A percentile compares a stretch with the other conserved stretches of the same genome.
phyloP scores from a whole-genome alignment of 2,113 vertebrate species.

The Procavia capensis region DNA sequence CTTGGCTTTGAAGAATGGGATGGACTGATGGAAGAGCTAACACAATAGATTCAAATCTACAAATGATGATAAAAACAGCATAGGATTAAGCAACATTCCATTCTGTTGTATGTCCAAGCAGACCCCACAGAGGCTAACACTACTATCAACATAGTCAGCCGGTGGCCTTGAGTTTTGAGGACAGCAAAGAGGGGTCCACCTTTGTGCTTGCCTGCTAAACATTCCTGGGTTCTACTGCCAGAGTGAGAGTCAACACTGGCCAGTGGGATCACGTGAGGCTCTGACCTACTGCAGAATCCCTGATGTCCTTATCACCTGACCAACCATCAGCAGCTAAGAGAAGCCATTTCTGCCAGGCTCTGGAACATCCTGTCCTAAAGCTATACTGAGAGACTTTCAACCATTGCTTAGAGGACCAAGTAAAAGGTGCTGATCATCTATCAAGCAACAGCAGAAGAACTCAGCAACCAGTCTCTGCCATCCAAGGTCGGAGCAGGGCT shows the following conservation, averaged over 20 bases:
- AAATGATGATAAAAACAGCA: too few species aligned
- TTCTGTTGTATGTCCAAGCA: background rate
- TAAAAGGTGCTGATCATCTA: fast-evolving
- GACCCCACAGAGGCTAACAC: background rate
- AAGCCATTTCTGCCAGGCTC: background rate
- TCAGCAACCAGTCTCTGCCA: background rate
- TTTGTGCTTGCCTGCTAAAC: background rate
- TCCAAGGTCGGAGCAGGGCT: too few species aligned
- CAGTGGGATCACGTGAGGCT: fast-evolving
- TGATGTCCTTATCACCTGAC: background rate
- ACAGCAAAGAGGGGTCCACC: background rate
- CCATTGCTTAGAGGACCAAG: background rate
- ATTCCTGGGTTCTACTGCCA: background rate
- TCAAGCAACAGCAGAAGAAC: background rate
- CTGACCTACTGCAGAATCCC: background rate
- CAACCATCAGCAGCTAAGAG: background rate
- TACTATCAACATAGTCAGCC: background rate
- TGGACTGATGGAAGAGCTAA: background rate
- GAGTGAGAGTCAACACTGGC: background rate
- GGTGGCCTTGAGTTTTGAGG: background rate
- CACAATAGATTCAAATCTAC: background rate
- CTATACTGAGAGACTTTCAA: background rate
- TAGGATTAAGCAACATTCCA: background rate
- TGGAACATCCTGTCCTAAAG: background rate
- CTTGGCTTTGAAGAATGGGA: background rate